Conservation (phyloP, 2,113 vertebrate genomes). For the Eidolon helvum region DNA sequence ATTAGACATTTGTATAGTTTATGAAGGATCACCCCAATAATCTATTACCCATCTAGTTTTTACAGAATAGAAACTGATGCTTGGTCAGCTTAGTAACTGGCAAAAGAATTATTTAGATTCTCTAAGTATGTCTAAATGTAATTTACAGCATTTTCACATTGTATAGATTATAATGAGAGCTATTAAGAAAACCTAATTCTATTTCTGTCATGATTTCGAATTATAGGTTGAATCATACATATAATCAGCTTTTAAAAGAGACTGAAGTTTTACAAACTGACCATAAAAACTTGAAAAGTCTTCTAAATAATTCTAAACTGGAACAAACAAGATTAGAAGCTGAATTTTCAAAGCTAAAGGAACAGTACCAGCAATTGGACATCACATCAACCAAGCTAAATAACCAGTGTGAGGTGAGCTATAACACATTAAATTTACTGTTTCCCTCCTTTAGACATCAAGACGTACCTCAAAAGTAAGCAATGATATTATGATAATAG, state of each 20-base stretch:
- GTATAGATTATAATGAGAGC: constrained; percentile 5
- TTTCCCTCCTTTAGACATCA: not conserved
- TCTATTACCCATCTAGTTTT: not conserved
- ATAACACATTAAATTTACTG: not conserved
- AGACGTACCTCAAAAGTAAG: not conserved
- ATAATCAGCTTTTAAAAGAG: constrained; percentile 92
- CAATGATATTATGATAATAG: not conserved
- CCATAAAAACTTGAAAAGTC: constrained; percentile 95
- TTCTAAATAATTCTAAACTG: constrained; percentile 92
- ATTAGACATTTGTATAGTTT: too few relatives aligned
- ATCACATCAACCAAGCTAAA: constrained; percentile 97
- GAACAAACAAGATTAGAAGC: constrained; percentile 97
- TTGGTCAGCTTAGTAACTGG: not conserved
- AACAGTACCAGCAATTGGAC: constrained; percentile 97
- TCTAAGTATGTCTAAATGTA: not conserved
- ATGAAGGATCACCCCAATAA: too few relatives aligned
- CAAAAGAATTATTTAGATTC: not conserved
- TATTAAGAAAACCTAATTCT: not conserved
- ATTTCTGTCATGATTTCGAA: constrained; percentile 50
- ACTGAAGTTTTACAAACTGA: constrained; percentile 94
- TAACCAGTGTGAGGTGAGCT: constrained; percentile 96
- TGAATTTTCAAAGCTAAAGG: constrained; percentile 95
- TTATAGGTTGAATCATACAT: constrained; percentile 89
- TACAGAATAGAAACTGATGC: constrained; percentile 16
- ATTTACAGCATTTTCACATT: constrained; percentile 11